Evolutionary conservation across 1,140 invertebrate species (phyloP), one percentile per base, ranked within the genome.

Genomic region (Chelonus insularis): DNA sequence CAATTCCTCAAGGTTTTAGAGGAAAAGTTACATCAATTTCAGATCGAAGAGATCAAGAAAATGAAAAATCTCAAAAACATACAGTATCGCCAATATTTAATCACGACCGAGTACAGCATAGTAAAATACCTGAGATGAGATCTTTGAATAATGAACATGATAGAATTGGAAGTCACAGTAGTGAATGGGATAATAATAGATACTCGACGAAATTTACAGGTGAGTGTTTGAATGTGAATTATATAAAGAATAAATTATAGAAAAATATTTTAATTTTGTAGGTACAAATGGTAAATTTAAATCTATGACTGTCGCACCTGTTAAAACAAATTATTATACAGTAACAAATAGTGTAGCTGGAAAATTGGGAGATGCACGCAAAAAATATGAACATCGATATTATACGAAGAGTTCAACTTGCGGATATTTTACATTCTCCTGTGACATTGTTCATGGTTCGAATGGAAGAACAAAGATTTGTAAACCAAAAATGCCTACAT

Each of bases 341-440:
- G 86, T 92, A 2, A 89, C 89, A 1, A 92, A 91, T 69, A 91
- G 89, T 12, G 86, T 91, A 32, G 88, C 89, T 3, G 89, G 90
- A 11, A 87, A 86, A 63, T 79, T 89, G 48, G 85, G 87, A 51
- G 84, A 85, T 60, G 67, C 83, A 34, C 71, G 75, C 1, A 80
- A 79, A 61, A 86, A 87, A 43, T 81, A 79, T 34, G 79, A 80
- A 50, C 79, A 81, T 68, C 74, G 90, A 14, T 92, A 92, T 77
- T 93, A 91, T 61, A 91, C 89, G 0, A 92, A 93, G 73, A 91
- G 90, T 11, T 92, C 90, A 1, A 91, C 89, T 0, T 93, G 91
- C 75, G 91, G 91, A 25, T 92, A 92, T 69, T 92, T 92, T 65
- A 92, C 91, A 2, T 92, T 93, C 72, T 88, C 89, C 0, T 93